These are phyloP conservation scores for Nylanderia fulva DNA, from an alignment of 1,140 invertebrate species.

Conservation along the genomic window DNA sequence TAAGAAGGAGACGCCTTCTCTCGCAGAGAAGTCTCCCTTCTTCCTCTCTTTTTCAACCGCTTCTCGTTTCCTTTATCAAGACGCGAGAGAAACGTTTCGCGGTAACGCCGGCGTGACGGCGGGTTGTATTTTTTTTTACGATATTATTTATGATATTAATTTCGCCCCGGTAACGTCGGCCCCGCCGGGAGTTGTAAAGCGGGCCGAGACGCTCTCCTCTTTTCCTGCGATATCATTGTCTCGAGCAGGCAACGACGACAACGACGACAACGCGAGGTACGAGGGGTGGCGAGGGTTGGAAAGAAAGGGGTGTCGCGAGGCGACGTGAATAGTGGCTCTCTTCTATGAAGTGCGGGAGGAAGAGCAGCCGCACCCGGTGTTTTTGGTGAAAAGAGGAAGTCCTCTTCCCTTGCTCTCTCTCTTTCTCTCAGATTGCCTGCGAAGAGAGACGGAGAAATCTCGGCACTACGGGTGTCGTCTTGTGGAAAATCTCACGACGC, in stretches of 20 bases:
- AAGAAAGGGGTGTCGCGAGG: conserved; percentile 82
- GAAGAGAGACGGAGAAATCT: conserved; percentile 61
- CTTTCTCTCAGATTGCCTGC: conserved; percentile 48
- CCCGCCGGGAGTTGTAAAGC: conserved; percentile 85
- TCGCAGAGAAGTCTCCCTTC: conserved; percentile 27
- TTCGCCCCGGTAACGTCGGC: conserved; percentile 79
- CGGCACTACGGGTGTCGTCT: conserved; percentile 63
- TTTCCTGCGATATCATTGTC: conserved; percentile 85
- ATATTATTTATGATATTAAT: conserved; percentile 87
- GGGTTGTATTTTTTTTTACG: conserved; percentile 82
- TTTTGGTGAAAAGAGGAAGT: conserved; percentile 81
- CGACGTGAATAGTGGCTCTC: conserved; percentile 83
- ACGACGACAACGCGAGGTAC: conserved; percentile 51
- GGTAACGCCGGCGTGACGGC: conserved; percentile 68
- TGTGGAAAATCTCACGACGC: conserved; percentile 70
- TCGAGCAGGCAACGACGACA: conserved; percentile 73
- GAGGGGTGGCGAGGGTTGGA: conserved; percentile 62
- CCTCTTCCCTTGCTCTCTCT: conserved; percentile 42
- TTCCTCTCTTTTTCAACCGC: conserved; percentile 34
- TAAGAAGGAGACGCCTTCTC: conserved; percentile 34
- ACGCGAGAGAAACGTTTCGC: conserved; percentile 76
- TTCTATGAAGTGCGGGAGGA: conserved; percentile 65
- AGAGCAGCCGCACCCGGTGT: conserved; percentile 75
- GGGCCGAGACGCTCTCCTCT: conserved; percentile 75
- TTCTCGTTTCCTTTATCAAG: conserved; percentile 66